Evolutionary conservation across 2,888 invertebrate species (phyloP), one percentile per base, ranked within the genome.

Genomic region (Didymodactylos carnosus): DNA sequence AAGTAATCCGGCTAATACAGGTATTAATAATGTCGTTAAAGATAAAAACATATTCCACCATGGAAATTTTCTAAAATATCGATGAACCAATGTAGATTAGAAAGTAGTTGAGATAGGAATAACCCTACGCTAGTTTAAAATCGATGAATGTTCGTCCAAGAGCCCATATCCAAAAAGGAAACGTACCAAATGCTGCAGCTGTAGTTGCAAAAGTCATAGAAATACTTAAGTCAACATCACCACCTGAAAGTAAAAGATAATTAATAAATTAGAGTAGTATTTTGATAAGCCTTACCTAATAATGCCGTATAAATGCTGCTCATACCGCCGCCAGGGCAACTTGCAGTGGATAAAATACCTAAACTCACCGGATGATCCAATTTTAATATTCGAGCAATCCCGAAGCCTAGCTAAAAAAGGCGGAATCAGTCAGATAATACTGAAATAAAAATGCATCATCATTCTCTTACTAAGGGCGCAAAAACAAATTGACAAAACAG

Each of bases 221-320:
- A 70, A 97, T 88, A 0, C 94, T 94, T 49, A 97, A 86, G 82
- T 93, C 90, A 10, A 95, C 87, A 84, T 97, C 95, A 8, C 93
- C 95, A 6, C 89, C n/a, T n/a, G n/a, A n/a, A n/a, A n/a, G n/a
- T n/a, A n/a, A n/a, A n/a, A n/a, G n/a, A n/a, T n/a, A n/a, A n/a
- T n/a, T n/a, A n/a, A n/a, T n/a, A n/a, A n/a, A n/a, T n/a, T n/a
- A n/a, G n/a, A n/a, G n/a, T n/a, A n/a, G n/a, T n/a, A n/a, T n/a
- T n/a, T n/a, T n/a, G n/a, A n/a, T n/a, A n/a, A n/a, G n/a, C n/a
- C n/a, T n/a, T n/a, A n/a, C n/a, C 90, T 3, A 97, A 86, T n/a
- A 95, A 87, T 77, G 91, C 88, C 0, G 93, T 90, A 92, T 94
- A 97, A 79, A 94, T 91, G 83, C 97, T 97, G 71, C 94, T 94